A percentile compares a stretch with the other conserved stretches of the same genome.
Conservation (phyloP, 2,113 vertebrate genomes). For the Pangasianodon hypophthalmus region DNA sequence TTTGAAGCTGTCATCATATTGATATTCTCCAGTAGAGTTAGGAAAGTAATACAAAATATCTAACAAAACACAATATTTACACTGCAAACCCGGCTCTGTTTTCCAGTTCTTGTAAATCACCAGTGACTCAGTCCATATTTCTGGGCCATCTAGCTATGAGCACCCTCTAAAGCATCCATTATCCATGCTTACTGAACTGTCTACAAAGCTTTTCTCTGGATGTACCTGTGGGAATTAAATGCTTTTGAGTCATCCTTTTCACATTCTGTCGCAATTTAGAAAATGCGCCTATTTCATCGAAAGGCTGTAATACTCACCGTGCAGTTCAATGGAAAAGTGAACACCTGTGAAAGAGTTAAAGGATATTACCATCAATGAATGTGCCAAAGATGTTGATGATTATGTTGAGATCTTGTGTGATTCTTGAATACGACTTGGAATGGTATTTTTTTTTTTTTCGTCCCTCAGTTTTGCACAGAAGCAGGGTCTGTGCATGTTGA, state of each 20-base stretch:
- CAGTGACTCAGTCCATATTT: slow-evolving; percentile 10
- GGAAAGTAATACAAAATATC: background rate
- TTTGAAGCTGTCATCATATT: background rate
- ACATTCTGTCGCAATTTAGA: slow-evolving; percentile 6
- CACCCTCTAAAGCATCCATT: slow-evolving; percentile 1
- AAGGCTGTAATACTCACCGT: background rate
- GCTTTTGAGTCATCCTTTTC: slow-evolving; percentile 26
- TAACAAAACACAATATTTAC: slow-evolving; percentile 15
- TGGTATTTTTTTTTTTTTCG: background rate
- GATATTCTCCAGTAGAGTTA: slow-evolving; percentile 12
- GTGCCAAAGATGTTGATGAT: background rate
- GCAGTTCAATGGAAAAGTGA: background rate
- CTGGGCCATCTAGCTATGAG: background rate
- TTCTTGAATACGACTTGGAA: background rate
- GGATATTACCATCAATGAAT: background rate
- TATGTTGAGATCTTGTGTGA: background rate
- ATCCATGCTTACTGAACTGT: slow-evolving; percentile 3
- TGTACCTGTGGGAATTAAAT: slow-evolving; percentile 38
- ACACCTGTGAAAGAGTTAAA: background rate
- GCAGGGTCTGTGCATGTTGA: background rate
- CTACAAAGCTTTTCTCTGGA: slow-evolving; percentile 24
- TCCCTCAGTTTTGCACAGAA: background rate
- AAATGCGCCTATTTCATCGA: background rate
- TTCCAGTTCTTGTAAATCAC: slow-evolving; percentile 21
- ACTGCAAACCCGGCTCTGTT: background rate